Base-by-base conservation (phyloP, 1,140 invertebrate genomes). In the Neodiprion pinetum region DNA sequence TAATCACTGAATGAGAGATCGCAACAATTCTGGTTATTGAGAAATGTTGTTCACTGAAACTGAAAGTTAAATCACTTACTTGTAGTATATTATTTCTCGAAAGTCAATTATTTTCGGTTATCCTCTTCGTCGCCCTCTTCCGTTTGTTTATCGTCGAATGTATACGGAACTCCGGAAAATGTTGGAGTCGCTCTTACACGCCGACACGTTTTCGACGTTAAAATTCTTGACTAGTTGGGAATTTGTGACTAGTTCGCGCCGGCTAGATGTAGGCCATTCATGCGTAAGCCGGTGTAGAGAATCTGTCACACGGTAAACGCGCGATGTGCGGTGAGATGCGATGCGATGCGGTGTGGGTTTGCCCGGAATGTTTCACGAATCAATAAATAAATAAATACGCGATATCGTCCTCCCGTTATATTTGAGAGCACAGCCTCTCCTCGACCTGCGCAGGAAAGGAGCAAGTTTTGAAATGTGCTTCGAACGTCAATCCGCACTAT, bases 341-440 rank as follows among this genome's bases (percentile, higher is more conserved):
- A 7, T 65, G 12, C 68, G 68, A 28, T 70, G 68, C 23, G 70
- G 48, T 48, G 0, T 71, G 40, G 12, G 70, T 11, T 48, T 48
- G 21, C 5, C 12, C 28, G 68, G 28, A 70, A 21, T 28, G 3
- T 40, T 40, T 70, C 68, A 50, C 70, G 48, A 71, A 71, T 71
- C 70, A 48, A 71, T 71, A 71, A 71, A 50, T 71, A 71, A 71
- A 71, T 71, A 71, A 50, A 47, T 47, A 71, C 40, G 23, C n/a
- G 14, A 40, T 12, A 12, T 12, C 68, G 1, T 21, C 14, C 28
- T 70, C 12, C 28, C 12, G 48, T 71, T 10, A 71, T 17, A 71
- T 48, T 11, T 11, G 40, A 71, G 48, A 40, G 23, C 40, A 71
- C 21, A 48, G 70, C n/a, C 48, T 49, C n/a, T 48, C 40, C 17